Conservation (phyloP, 2,797 vertebrate species). For the Aldrovandia affinis region DNA sequence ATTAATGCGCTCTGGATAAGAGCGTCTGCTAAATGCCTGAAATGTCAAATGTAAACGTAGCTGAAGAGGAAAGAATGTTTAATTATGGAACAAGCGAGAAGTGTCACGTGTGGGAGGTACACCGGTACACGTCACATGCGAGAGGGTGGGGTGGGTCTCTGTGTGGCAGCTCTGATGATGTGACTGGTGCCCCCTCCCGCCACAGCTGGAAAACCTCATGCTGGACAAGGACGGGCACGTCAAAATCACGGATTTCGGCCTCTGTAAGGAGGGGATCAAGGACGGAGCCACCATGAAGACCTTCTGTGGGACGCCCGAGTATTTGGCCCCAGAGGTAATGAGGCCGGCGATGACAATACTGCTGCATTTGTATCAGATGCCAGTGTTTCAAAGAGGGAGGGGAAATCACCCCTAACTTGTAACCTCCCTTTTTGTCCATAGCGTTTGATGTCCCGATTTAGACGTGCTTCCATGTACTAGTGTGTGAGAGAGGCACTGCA, state of each 20-base stretch:
- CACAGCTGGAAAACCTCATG: constrained; percentile 96
- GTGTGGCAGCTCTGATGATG: not conserved
- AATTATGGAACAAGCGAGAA: not conserved
- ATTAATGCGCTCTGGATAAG: too few species aligned
- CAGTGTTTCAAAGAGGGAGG: not conserved
- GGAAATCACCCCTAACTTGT: not conserved
- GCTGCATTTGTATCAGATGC: not conserved
- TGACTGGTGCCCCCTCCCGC: not conserved
- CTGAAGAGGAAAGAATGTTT: not conserved
- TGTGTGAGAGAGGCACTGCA: not conserved
- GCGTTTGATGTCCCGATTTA: too few species aligned
- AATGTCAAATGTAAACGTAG: too few species aligned
- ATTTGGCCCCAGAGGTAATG: constrained; percentile 91
- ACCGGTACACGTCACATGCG: not conserved
- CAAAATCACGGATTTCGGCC: constrained; percentile 96
- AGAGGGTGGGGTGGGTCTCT: not conserved
- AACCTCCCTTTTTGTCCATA: not conserved
- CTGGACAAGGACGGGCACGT: constrained; percentile 98
- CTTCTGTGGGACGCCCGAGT: constrained; percentile 96
- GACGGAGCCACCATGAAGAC: constrained; percentile 98
- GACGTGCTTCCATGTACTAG: too few species aligned
- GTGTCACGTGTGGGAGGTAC: not conserved
- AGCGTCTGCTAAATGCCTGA: too few species aligned
- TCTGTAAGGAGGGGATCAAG: constrained; percentile 97
- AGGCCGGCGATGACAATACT: not conserved